Evolutionary conservation across 2,888 invertebrate genomes (phyloP).

Genomic region (Tetranychus piercei): DNA sequence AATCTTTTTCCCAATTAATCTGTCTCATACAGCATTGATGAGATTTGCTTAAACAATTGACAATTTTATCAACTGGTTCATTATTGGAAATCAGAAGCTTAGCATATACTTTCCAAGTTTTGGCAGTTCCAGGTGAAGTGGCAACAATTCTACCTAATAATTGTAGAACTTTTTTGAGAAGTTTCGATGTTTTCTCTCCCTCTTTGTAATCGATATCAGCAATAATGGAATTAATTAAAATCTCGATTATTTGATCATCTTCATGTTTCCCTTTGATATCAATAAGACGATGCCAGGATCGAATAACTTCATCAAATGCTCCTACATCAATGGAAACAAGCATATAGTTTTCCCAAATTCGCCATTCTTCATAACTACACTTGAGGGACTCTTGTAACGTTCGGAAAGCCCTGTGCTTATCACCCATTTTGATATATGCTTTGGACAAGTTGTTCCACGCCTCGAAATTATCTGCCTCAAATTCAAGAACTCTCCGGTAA

Average conservation of each 20-base stretch:
- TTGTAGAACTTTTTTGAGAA: constrained; percentile 43
- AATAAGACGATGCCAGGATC: constrained; percentile 61
- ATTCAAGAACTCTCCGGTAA: constrained; percentile 62
- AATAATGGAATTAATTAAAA: constrained; percentile 50
- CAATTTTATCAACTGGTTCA: constrained; percentile 38
- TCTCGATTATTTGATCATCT: constrained; percentile 53
- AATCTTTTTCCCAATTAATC: constrained; percentile 39
- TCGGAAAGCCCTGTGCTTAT: constrained; percentile 64
- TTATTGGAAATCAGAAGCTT: constrained; percentile 38
- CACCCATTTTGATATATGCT: constrained; percentile 66
- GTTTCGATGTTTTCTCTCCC: constrained; percentile 35
- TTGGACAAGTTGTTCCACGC: constrained; percentile 96
- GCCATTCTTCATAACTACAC: constrained; percentile 76
- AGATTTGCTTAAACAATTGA: constrained; percentile 56
- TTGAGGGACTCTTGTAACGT: constrained; percentile 70
- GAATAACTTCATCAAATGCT: constrained; percentile 61
- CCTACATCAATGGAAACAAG: constrained; percentile 66
- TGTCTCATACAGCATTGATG: constrained; percentile 51
- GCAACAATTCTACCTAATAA: constrained; percentile 55
- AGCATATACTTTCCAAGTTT: constrained; percentile 65
- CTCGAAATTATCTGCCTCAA: constrained; percentile 74
- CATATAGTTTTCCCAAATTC: constrained; percentile 86
- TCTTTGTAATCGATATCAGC: constrained; percentile 45
- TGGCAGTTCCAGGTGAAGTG: constrained; percentile 41
- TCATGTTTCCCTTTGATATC: constrained; percentile 61